Percentiles rank a stretch among this genome's conserved stretches.
Evolutionary conservation across 2,888 invertebrate genomes (phyloP).

Genomic region (Lochmaea crataegi): DNA sequence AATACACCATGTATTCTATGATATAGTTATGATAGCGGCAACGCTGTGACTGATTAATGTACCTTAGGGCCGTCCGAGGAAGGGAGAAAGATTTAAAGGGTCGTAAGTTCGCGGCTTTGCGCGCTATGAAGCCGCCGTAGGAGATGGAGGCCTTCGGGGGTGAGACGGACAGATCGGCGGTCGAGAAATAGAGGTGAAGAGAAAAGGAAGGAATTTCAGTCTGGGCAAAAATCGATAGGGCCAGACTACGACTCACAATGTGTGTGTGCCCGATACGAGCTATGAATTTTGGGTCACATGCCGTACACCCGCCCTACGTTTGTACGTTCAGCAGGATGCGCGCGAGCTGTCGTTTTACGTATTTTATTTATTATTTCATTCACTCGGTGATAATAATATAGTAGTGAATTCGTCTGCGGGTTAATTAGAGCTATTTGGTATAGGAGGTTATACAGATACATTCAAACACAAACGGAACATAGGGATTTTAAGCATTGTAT

Average conservation of each 20-base stretch:
- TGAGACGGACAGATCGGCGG: conserved; percentile 1
- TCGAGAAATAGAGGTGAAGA: neutral
- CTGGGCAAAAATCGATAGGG: conserved; percentile 35
- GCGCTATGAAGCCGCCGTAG: conserved; percentile 4
- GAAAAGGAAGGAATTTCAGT: conserved; percentile 26
- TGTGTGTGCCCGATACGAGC: neutral
- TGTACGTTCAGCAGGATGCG: neutral
- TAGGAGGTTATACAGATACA: too few relatives aligned
- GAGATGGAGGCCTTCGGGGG: conserved; percentile 2
- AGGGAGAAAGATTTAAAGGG: conserved; percentile 17
- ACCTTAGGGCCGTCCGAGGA: conserved; percentile 4
- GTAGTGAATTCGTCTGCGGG: neutral
- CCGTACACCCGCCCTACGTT: neutral
- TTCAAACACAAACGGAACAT: too few relatives aligned
- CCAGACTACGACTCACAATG: conserved; percentile 18
- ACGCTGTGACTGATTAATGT: neutral
- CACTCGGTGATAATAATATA: neutral
- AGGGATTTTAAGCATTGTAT: too few relatives aligned
- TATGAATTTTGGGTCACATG: conserved; percentile 1
- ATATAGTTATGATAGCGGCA: neutral
- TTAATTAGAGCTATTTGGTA: neutral
- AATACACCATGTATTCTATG: too few relatives aligned
- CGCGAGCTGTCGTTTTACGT: neutral
- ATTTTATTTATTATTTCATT: neutral
- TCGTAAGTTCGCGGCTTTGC: conserved; percentile 29